Conservation (phyloP, 2,113 vertebrate genomes). For the Limanda limanda region DNA sequence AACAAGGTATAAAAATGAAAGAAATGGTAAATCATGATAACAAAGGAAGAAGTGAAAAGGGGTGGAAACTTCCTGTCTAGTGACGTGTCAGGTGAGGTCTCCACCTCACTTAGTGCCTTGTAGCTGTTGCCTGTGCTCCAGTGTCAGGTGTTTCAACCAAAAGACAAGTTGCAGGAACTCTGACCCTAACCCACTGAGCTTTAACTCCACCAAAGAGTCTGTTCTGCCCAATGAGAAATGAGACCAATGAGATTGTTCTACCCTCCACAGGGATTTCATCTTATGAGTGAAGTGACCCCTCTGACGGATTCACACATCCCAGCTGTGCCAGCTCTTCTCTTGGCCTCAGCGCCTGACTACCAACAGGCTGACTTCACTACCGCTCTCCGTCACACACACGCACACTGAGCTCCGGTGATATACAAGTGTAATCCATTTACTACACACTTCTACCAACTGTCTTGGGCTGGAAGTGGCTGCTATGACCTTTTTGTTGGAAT, state of each 20-base stretch:
- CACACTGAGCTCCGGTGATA: conserved; percentile 30
- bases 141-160: neutral
- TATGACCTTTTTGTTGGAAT: conserved; percentile 78
- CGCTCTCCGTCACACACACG: neutral
- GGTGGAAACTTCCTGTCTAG: no score
- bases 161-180: neutral
- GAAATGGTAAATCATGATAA: no score
- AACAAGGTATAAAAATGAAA: no score
- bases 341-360: conserved; percentile 22
- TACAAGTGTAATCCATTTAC: conserved; percentile 67
- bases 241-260: conserved; percentile 17
- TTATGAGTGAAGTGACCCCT: conserved; percentile 30
- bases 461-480: conserved; percentile 70
- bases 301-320: conserved; percentile 40
- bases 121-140: no score
- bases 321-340: conserved; percentile 31
- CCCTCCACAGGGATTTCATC: neutral
- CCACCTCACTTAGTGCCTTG: no score
- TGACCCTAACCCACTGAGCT: neutral
- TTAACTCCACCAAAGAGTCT: neutral
- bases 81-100: no score
- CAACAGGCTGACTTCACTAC: conserved; percentile 24
- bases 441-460: conserved; percentile 71
- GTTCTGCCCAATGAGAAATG: neutral
- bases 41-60: no score